phyloP scores from a whole-genome alignment of 2,113 vertebrate species.

The Gyps fulvus region DNA sequence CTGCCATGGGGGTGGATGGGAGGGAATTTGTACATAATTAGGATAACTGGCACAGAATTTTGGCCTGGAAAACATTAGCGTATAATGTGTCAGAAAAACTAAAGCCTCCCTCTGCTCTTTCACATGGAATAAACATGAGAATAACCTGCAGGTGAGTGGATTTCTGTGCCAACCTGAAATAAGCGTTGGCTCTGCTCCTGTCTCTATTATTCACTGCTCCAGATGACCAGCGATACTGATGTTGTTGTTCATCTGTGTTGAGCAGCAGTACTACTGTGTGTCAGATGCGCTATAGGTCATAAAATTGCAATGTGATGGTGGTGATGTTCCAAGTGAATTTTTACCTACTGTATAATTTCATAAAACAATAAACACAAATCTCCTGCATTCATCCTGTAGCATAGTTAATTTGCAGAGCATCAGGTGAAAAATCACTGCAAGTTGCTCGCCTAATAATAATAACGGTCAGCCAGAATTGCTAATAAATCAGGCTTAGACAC shows the following conservation, averaged over 20 bases:
- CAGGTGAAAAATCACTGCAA: constrained; percentile 49
- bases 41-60: constrained; percentile 12
- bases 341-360: constrained; percentile 45
- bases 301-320: constrained; percentile 23
- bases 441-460: constrained; percentile 47
- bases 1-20: neutral
- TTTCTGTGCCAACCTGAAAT: constrained; percentile 7
- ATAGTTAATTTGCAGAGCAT: constrained; percentile 45
- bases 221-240: constrained; percentile 27
- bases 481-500: constrained; percentile 48
- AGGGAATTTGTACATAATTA: constrained; percentile 30
- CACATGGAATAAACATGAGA: constrained; percentile 28
- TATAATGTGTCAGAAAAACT: neutral
- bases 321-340: constrained; percentile 41
- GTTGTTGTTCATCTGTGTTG: constrained; percentile 38
- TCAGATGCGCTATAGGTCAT: constrained; percentile 11
- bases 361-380: constrained; percentile 63
- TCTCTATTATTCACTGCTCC: neutral
- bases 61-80: neutral
- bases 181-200: neutral
- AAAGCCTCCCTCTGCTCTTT: neutral
- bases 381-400: constrained; percentile 1
- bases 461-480: constrained; percentile 12
- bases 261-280: neutral
- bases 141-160: constrained; percentile 26